A percentile compares a stretch with the other conserved stretches of the same genome.
Conservation (phyloP, 2,888 invertebrate genomes). For the Himalopsyche japonica region DNA sequence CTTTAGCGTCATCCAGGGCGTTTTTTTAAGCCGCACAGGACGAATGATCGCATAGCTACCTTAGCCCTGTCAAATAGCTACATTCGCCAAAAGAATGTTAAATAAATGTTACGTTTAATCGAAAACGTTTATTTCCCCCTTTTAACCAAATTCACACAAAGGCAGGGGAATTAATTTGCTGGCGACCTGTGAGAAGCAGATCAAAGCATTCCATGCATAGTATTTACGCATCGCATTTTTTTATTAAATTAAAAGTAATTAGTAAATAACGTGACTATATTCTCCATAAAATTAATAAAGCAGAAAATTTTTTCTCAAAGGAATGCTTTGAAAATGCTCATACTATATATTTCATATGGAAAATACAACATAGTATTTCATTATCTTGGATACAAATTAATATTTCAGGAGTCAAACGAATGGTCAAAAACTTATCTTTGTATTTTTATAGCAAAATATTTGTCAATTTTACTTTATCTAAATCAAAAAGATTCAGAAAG, state of each 20-base stretch:
- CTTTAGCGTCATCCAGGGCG: background rate
- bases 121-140: slow-evolving; percentile 18
- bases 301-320: background rate
- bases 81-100: slow-evolving; percentile 17
- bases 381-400: background rate
- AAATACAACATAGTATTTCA: background rate
- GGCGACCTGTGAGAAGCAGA: background rate
- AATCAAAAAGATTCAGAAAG: too few species aligned
- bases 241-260: background rate
- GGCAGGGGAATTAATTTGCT: background rate
- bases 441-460: too few species aligned
- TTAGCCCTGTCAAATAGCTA: background rate
- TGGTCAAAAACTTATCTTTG: too few species aligned
- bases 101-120: slow-evolving; percentile 15
- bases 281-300: background rate
- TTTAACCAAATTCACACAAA: slow-evolving; percentile 17
- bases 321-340: background rate
- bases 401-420: too few species aligned
- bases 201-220: background rate
- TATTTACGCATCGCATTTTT: background rate
- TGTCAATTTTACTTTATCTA: too few species aligned
- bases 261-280: background rate
- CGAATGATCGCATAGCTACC: background rate
- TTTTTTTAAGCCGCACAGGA: background rate
- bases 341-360: background rate